Conservation (phyloP, 1,140 invertebrate species). For the Drosophila tsacasi region DNA sequence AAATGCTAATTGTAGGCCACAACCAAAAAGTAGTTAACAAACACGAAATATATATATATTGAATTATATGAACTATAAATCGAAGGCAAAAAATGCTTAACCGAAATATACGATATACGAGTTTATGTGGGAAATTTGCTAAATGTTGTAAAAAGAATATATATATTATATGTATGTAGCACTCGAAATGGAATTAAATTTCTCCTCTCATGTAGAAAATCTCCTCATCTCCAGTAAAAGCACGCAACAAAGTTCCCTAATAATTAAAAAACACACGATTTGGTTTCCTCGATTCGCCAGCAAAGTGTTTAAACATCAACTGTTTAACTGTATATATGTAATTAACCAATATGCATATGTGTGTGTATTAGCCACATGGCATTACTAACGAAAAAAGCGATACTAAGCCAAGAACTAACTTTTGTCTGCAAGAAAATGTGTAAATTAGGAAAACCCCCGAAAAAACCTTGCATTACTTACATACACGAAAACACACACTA, state of each 20-base stretch:
- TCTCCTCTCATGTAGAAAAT: slow-evolving; percentile 45
- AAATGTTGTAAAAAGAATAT: slow-evolving; percentile 78
- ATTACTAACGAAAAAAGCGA: slow-evolving; percentile 17
- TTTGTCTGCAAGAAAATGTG: slow-evolving; percentile 40
- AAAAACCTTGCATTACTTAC: slow-evolving; percentile 46
- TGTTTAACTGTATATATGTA: slow-evolving; percentile 79
- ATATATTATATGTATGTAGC: slow-evolving; percentile 41
- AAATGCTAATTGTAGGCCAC: slow-evolving; percentile 38
- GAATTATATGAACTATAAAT: slow-evolving; percentile 35
- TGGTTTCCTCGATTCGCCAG: slow-evolving; percentile 46
- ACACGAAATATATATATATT: slow-evolving; percentile 24
- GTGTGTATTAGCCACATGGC: slow-evolving; percentile 28
- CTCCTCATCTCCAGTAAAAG: slow-evolving; percentile 44
- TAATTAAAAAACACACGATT: slow-evolving; percentile 26
- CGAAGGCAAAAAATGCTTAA: slow-evolving; percentile 31
- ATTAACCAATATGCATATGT: slow-evolving; percentile 53
- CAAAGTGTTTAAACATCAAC: slow-evolving; percentile 13
- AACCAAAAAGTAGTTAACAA: slow-evolving; percentile 45
- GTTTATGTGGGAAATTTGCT: slow-evolving; percentile 53
- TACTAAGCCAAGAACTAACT: slow-evolving; percentile 25
- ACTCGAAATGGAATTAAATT: slow-evolving; percentile 34
- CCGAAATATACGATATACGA: slow-evolving; percentile 40
- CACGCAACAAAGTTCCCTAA: slow-evolving; percentile 49
- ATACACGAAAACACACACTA: slow-evolving; percentile 60
- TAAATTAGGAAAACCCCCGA: slow-evolving; percentile 53